Evolutionary conservation across 2,888 invertebrate species (phyloP), one percentile per base, ranked within the genome.

Genomic region (Cheilosia variabilis): DNA sequence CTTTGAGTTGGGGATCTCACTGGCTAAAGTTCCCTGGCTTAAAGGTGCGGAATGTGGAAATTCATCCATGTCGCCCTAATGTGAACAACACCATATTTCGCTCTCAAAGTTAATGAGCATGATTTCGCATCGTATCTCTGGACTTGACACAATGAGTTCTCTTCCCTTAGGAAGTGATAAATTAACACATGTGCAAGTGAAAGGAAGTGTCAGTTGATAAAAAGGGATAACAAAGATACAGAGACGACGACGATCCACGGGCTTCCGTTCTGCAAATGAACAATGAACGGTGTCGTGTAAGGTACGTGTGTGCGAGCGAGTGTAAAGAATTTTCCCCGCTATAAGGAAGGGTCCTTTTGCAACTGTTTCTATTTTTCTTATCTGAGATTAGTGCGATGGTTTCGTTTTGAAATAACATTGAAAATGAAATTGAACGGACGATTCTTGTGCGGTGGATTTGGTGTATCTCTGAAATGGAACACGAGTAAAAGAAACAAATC

Each of bases 121-220:
- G 17, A 55, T 53, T 27, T 55, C 31, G 43, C 17, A 47, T 55
- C 24, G 27, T 55, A 45, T 57, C 55, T 22, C 22, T 47, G 34
- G 41, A 55, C 55, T 13, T n/a, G 34, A 63, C 65, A 65, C 27
- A 66, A 41, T 53, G 47, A 47, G 69, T 69, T 69, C 45, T 10
- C n/a, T 69, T 69, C 10, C 22, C 17, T n/a, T 6, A 34, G 62
- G 50, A 72, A 43, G 62, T 60, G 60, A 72, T 72, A 72, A 72
- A 72, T 72, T 72, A 60, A 53, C 62, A 72, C 72, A 72, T 72
- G 72, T 62, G 72, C 52, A 72, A 72, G 62, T 72, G 72, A 72
- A 53, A 62, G 72, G 37, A 62, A 31, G 52, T 72, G 60, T 53
- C 72, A 72, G 52, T 19, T 53, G 52, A 60, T 41, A 60, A 45